Percentiles rank a stretch among this genome's conserved stretches.
phyloP scores from a whole-genome alignment of 2,113 vertebrate genomes.

The Asarcornis scutulata region DNA sequence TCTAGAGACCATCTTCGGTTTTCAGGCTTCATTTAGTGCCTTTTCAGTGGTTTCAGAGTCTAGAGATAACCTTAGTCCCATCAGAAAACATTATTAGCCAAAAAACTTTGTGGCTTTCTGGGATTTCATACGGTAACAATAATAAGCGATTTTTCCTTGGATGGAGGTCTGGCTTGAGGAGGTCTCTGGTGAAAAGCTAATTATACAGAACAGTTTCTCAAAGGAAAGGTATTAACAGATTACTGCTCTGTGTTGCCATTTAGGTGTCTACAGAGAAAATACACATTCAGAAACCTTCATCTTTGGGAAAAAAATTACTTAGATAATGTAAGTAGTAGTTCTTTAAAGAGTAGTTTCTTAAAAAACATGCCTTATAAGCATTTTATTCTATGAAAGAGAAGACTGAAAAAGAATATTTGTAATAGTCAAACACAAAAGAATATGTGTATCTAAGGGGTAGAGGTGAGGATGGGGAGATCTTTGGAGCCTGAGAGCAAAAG shows the following conservation, averaged over 20 bases:
- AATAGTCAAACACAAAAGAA: not conserved
- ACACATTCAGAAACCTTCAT: not conserved
- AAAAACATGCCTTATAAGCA: accelerated
- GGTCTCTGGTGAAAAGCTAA: slow-evolving; percentile 24
- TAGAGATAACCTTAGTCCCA: not conserved
- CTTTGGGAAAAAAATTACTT: slow-evolving; percentile 1
- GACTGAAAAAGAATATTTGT: not conserved
- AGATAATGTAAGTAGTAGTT: not conserved
- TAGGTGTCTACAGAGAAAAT: not conserved
- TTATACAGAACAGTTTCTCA: not conserved
- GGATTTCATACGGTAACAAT: not conserved
- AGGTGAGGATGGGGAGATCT: not conserved
- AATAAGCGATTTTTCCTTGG: not conserved
- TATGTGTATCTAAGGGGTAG: not conserved
- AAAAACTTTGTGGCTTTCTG: not conserved
- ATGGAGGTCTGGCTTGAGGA: not conserved
- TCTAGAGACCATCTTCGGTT: not conserved
- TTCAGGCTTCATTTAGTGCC: not conserved
- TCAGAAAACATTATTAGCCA: not conserved
- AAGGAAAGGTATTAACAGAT: not conserved
- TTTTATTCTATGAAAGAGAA: not conserved
- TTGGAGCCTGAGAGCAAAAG: not conserved
- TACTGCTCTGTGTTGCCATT: not conserved
- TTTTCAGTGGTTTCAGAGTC: not conserved
- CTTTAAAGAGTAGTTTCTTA: not conserved